Base-by-base conservation (phyloP, 2,888 invertebrate species). In the Quadroppia sp. region DNA sequence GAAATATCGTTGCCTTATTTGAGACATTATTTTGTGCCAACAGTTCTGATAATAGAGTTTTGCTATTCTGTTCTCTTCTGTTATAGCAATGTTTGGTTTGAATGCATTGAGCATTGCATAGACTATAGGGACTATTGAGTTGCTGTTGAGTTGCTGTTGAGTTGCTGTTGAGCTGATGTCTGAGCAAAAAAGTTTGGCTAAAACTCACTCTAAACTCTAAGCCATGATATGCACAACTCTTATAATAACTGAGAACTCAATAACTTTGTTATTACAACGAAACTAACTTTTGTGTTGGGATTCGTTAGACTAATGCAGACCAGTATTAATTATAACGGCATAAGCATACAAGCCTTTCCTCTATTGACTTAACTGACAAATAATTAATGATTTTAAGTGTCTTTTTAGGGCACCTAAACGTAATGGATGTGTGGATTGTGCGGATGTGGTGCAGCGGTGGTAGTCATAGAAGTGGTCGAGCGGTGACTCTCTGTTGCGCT, bases 371-470 rank as follows among this genome's bases (percentile, higher is more conserved):
- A 32, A 61, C 61, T 61, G 61, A 61, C 61, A 61, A 17, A 32
- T 25, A 61, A 61, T 61, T 61, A 61, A 61, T 61, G 61, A 61
- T 61, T 61, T 61, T 30, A 61, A 61, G 61, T 61, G 61, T 61
- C 61, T 61, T 36, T 32, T n/a, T 36, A 61, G 61, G 32, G 28
- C 61, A 30, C 30, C 11, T 59, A 59, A 50, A 6, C 28, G 6
- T 59, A 59, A 59, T 59, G 59, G 59, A 59, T 59, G 23, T 59
- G 20, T 13, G 17, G 59, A 50, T 50, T 50, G 20, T 50, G 50
- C 20, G 50, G 50, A 50, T 50, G 50, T 50, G 50, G 50, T 50
- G 20, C 7, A 50, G 17, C n/a, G 17, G 20, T 20, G 50, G 50
- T 7, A 50, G n/a, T 50, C n/a, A n/a, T n/a, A n/a, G n/a, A n/a